Base-by-base conservation (phyloP, 1,140 invertebrate species). In the Papilio glaucus region DNA sequence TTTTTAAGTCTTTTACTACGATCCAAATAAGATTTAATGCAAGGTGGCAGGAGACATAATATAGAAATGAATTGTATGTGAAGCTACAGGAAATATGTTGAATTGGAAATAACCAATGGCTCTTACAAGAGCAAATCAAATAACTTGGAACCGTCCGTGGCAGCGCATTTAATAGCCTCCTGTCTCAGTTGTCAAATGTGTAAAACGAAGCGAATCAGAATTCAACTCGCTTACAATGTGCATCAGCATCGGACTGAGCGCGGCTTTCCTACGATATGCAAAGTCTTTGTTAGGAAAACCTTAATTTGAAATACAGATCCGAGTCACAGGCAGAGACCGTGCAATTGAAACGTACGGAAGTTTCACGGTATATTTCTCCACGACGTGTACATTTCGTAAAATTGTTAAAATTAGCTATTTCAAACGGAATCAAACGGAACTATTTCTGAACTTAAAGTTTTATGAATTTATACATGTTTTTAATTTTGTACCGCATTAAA, bases 181-280 rank as follows among this genome's bases (percentile, higher is more conserved):
- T 80, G 78, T 84, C 78, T 72, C 65, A 80, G 62, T 78, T 78
- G 82, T 82, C 79, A 85, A 76, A 67, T 80, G 72, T 78, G 76
- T 82, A 84, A 82, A 84, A 84, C 78, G 75, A 81, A 78, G 72
- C 76, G 79, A 74, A 77, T 83, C 74, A 82, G 73, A 74, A 85
- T 82, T 80, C 79, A 61, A 70, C 68, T 74, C 77, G 77, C 79
- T 80, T 82, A 82, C 78, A 81, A 72, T 81, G 75, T 84, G 74
- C 82, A 80, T 78, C 78, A 73, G 79, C 57, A 74, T 75, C 75
- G 82, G 75, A n/a, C n/a, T n/a, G n/a, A 73, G 79, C 71, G 63
- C 76, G 76, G 77, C 76, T 85, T 85, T 78, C 70, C 74, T 81
- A 70, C 71, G 77, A 77, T 81, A 82, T 80, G 82, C 77, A 84